Evolutionary conservation across 1,140 invertebrate species (phyloP), one percentile per base, ranked within the genome.

Genomic region (Bombus impatiens): DNA sequence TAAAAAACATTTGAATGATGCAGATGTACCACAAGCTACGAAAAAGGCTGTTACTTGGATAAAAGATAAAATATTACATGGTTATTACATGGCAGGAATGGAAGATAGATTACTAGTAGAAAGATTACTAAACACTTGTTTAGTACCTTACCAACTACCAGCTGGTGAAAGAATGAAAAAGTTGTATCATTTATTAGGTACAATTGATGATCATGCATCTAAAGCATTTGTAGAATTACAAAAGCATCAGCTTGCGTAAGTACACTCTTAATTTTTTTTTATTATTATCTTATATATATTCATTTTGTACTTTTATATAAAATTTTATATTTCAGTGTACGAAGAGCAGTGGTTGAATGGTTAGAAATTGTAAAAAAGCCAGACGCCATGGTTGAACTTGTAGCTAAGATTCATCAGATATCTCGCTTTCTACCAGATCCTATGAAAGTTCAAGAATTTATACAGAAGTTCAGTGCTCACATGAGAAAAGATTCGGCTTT

Each of bases 31-130:
- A 9, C 96, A 97, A 70, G 97, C 98, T 0, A 98, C 98, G 1
- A 98, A 98, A 86, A 97, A 98, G 91, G 98, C 98, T 3, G 97
- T 99, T 1, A 97, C 98, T 71, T 99, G 99, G 99, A 99, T 99
- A 76, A 99, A 99, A 94, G 98, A 99, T 92, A 99, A 99, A 96
- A 99, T 99, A 84, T 96, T 99, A 22, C 98, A 99, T 95, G 98
- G 97, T 47, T 98, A 98, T 94, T 98, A 98, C 91, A 98, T 98
- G 96, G 96, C 96, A 35, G 96, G 96, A 68, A 96, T 98, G 94
- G 97, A 97, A 94, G 97, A 97, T 94, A 97, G 98, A 90, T 95
- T 99, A 71, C 94, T 99, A 37, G 98, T 99, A 5, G 99, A 99
- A 95, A 96, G 98, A 91, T 96, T 99, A n/a, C 94, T 99, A 15